Base-by-base conservation (phyloP, 2,888 invertebrate genomes). In the Epiblema foenella region DNA sequence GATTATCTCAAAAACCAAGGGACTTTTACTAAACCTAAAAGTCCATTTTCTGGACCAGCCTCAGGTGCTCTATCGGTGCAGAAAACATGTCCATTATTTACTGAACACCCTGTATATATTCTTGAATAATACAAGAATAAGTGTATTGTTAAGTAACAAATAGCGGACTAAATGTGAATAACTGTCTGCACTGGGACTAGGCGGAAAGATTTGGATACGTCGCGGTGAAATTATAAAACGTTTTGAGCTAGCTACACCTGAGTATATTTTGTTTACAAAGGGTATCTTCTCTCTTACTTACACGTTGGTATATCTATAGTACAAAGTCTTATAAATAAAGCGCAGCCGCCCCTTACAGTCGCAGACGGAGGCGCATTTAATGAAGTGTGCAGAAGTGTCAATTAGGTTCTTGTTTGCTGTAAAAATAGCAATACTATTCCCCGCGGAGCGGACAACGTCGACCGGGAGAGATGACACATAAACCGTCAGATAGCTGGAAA, bases 351-450 rank as follows among this genome's bases (percentile, higher is more conserved):
- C 77, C 77, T 76, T 77, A 74, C 76, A 77, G 77, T 76, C 78
- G 73, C 76, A 76, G 77, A 75, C 75, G 76, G 73, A 74, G 79
- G 73, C 75, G 78, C 78, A 79, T 74, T 78, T 83, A 84, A 84
- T 85, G 84, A 83, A 84, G 82, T 83, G 83, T 82, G 82, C 83
- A 80, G 77, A 84, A 83, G 82, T 84, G 85, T 81, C 85, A 84
- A 85, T 85, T 84, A 85, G 79, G 82, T 72, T 74, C 78, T 79
- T 77, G 77, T 79, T 77, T 80, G 77, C 79, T 79, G 81, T 84
- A 85, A 85, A 85, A 83, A 82, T 82, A 81, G 78, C 69, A 56
- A 69, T 56, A 71, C 62, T 52, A 37, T 51, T 63, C 68, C 66
- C 73, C 59, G 11, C 42, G 58, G 66, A 37, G 75, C 76, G 77